phyloP scores from a whole-genome alignment of 2,113 vertebrate species.

The Dinomys branickii region DNA sequence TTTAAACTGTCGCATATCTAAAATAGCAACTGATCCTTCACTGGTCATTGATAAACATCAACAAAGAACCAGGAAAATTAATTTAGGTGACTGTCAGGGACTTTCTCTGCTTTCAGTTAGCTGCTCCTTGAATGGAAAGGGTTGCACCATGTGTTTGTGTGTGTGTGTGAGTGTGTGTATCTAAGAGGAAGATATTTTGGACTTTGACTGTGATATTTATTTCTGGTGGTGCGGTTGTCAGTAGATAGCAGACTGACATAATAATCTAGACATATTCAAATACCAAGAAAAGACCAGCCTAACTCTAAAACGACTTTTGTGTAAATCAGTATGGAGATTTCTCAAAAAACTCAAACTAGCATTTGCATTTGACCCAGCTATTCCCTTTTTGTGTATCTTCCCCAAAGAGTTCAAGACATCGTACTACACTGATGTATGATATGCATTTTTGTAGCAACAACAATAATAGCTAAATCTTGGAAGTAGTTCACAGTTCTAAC shows the following conservation, averaged over 20 bases:
- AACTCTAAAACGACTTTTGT: background rate
- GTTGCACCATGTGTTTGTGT: background rate
- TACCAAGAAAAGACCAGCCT: background rate
- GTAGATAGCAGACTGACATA: background rate
- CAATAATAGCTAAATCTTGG: background rate
- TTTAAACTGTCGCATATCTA: background rate
- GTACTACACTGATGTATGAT: background rate
- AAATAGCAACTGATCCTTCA: background rate
- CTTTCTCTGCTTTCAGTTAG: background rate
- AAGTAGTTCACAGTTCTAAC: background rate
- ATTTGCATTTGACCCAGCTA: background rate
- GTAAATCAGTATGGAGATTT: background rate
- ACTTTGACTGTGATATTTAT: background rate
- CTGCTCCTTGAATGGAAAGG: background rate
- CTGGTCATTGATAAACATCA: background rate
- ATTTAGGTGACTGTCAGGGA: background rate
- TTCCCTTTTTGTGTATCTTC: background rate
- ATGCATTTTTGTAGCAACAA: background rate
- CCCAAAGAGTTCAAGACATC: background rate
- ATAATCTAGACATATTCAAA: conserved; percentile 10
- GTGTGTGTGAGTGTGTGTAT: background rate
- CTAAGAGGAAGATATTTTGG: background rate
- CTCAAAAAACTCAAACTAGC: background rate
- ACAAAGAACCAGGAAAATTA: background rate
- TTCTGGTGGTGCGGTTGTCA: too few relatives aligned